Evolutionary conservation across 2,888 invertebrate genomes (phyloP).

Genomic region (Stomorhina lunata): DNA sequence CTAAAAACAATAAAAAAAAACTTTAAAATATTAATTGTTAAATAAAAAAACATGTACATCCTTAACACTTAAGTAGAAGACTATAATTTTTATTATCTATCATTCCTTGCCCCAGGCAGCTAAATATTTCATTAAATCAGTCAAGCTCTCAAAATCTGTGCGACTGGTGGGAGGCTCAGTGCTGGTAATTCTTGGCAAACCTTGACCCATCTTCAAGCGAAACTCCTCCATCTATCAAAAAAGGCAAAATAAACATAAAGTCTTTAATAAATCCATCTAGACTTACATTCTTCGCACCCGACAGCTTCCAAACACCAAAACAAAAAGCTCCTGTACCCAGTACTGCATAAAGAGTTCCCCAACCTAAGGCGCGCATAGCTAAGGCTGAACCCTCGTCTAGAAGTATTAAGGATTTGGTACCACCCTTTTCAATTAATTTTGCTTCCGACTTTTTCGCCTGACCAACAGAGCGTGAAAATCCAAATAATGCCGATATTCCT

Average conservation of each 20-base stretch:
- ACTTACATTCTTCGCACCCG: conserved; percentile 91
- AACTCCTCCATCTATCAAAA: conserved; percentile 89
- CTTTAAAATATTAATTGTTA: not conserved
- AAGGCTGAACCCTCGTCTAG: conserved; percentile 89
- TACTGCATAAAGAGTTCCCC: conserved; percentile 94
- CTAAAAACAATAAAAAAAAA: not conserved
- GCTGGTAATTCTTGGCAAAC: conserved; percentile 88
- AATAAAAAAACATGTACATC: not conserved
- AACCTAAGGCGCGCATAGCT: conserved; percentile 91
- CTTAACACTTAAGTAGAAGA: no score
- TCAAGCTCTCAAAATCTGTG: conserved; percentile 92
- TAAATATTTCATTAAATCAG: conserved; percentile 91
- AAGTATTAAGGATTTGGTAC: conserved; percentile 83
- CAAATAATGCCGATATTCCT: conserved; percentile 89
- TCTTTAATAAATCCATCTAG: not conserved
- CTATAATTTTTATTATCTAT: no score
- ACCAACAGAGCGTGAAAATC: conserved; percentile 89
- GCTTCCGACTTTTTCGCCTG: conserved; percentile 90
- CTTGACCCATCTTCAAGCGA: conserved; percentile 87
- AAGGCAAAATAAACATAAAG: not conserved
- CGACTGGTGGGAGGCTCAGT: conserved; percentile 89
- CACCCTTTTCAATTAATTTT: conserved; percentile 87
- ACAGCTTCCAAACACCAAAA: conserved; percentile 92
- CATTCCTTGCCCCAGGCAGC: conserved; percentile 80
- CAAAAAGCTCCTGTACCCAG: conserved; percentile 90